Evolutionary conservation across 2,888 invertebrate species (phyloP).

Genomic region (Liodrosophila aerea): DNA sequence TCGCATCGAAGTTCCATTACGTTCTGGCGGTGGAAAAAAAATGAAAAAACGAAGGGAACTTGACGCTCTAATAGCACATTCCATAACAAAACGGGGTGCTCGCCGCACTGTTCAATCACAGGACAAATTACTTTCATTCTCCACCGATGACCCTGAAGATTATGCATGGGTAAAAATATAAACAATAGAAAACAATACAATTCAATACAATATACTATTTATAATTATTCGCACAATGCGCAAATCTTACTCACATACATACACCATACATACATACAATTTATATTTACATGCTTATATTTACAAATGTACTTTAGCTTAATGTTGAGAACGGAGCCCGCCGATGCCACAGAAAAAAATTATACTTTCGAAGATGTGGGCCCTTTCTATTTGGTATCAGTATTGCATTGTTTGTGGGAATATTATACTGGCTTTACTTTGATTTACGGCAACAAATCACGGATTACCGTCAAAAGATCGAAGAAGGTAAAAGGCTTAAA

Average conservation of each 20-base stretch:
- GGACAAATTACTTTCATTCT: conserved; percentile 86
- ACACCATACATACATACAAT: not conserved
- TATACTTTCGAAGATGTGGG: conserved; percentile 78
- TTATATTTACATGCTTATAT: conserved; percentile 24
- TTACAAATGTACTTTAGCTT: conserved; percentile 54
- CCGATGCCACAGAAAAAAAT: conserved; percentile 75
- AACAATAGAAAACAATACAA: no score
- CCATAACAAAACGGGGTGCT: conserved; percentile 77
- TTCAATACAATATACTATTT: no score
- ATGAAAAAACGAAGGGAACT: conserved; percentile 90
- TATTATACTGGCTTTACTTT: conserved; percentile 82
- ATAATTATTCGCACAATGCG: not conserved
- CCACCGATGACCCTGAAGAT: conserved; percentile 85
- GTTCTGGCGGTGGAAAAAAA: conserved; percentile 86
- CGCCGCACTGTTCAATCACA: conserved; percentile 80
- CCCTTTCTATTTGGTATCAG: conserved; percentile 77
- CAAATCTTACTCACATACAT: not conserved
- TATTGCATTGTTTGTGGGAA: conserved; percentile 74
- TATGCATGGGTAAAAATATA: conserved; percentile 80
- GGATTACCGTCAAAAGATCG: conserved; percentile 81
- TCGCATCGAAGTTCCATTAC: conserved; percentile 86
- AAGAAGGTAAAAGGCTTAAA: conserved; percentile 82
- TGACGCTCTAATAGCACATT: conserved; percentile 87
- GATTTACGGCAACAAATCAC: conserved; percentile 81
- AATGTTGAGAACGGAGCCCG: conserved; percentile 68